Evolutionary conservation across 2,113 vertebrate species (phyloP).

Genomic region (Alces alces): DNA sequence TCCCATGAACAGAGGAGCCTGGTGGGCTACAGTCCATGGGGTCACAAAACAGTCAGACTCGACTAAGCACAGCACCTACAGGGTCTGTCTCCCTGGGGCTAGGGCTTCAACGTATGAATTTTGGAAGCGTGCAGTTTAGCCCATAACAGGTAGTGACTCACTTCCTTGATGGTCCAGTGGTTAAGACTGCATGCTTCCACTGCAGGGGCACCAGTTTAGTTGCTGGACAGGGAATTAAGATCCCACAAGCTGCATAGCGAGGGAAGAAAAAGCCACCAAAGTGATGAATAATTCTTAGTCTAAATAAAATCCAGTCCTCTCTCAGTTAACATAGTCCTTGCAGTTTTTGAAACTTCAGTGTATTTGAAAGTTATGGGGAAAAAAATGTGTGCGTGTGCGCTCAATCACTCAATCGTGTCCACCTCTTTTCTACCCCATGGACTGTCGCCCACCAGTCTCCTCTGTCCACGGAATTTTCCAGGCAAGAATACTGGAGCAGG

Average conservation of each 20-base stretch:
- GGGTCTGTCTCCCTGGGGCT: neutral
- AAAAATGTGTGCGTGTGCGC: neutral
- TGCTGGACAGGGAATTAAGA: neutral
- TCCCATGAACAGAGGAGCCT: neutral
- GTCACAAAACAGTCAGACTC: neutral
- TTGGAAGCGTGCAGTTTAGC: neutral
- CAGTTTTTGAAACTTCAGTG: neutral
- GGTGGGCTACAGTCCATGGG: neutral
- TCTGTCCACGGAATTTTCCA: neutral
- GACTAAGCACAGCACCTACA: neutral
- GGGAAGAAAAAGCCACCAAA: neutral
- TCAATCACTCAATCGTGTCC: neutral
- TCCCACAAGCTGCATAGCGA: neutral
- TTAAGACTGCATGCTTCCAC: neutral
- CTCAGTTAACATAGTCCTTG: neutral
- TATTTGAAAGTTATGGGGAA: neutral
- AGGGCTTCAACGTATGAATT: neutral
- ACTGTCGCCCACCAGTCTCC: neutral
- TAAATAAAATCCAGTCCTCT: neutral
- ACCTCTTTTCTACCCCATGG: neutral
- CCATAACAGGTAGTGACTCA: neutral
- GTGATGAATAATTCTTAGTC: neutral
- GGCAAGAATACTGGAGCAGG: neutral
- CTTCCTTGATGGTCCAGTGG: neutral
- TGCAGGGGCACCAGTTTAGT: neutral